A percentile compares a stretch with the other conserved stretches of the same genome.
Evolutionary conservation across 2,888 invertebrate genomes (phyloP).

Genomic region (Drosophila algonquin): DNA sequence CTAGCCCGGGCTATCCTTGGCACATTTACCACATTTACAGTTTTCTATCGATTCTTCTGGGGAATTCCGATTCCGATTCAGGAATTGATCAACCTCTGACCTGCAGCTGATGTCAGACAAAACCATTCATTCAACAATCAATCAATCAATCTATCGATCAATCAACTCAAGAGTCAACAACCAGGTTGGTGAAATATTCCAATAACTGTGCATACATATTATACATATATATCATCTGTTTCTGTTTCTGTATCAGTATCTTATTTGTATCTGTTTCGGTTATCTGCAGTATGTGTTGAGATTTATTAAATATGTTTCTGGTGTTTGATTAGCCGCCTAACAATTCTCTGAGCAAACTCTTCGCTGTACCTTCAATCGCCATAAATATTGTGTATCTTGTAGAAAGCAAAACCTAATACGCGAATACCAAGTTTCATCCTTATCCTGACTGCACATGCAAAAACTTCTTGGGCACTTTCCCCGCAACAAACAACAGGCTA

Average conservation of each 20-base stretch:
- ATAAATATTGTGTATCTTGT: background rate
- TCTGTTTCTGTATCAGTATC: constrained; percentile 3
- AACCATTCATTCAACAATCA: too few species aligned
- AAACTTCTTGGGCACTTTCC: background rate
- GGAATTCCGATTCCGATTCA: background rate
- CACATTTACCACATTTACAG: background rate
- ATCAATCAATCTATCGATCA: background rate
- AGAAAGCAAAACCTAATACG: background rate
- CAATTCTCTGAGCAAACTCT: background rate
- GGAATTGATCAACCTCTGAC: background rate
- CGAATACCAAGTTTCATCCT: too few species aligned
- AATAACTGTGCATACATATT: constrained; percentile 15
- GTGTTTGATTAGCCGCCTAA: background rate
- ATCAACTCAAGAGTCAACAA: constrained; percentile 34
- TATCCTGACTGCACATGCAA: too few species aligned
- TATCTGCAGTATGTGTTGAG: background rate
- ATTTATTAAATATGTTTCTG: background rate
- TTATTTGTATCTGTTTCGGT: constrained; percentile 1
- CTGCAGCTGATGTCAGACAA: background rate
- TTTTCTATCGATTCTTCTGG: background rate
- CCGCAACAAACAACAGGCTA: constrained; percentile 28
- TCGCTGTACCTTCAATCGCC: background rate
- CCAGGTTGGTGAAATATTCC: constrained; percentile 20
- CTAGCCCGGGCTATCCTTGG: background rate
- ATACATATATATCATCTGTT: constrained; percentile 13